Base-by-base conservation (phyloP, 1,140 invertebrate genomes). In the Caenorhabditis briggsae region DNA sequence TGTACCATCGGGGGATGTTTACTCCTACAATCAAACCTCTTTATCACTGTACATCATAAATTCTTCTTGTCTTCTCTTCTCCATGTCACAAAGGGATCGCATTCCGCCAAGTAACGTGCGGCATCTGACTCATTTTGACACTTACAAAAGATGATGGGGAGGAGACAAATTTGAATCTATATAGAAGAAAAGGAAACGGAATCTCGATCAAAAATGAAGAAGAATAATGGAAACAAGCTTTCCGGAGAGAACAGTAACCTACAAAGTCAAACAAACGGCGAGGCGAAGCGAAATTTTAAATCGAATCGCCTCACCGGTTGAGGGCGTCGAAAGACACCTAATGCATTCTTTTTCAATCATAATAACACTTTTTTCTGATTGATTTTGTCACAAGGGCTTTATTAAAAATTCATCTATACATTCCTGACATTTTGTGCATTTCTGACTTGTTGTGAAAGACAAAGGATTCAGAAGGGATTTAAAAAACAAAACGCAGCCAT, bases 91-190 rank as follows among this genome's bases (percentile, higher is more conserved):
- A 78, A 78, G 46, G 70, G 70, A 78, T 50, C 3, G 43, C 70
- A 48, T 78, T 50, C 70, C 70, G 70, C 14, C 64, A 46, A 16
- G 59, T 61, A 61, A 61, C 59, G 25, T 61, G 59, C 64, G 64
- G 64, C 64, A 70, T 70, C 43, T 78, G 70, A 78, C 70, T 78
- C 70, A 78, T 78, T 70, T 70, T 70, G 7, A 43, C 33, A 46
- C 14, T 43, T 16, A 12, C 64, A 33, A 33, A 33, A 33, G 33
- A 33, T 33, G 33, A 33, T 33, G 33, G 33, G 33, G 33, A 33
- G 18, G 18, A 43, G 6, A 46, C 5, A 46, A 70, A 70, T 70
- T 70, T 20, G 64, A 46, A 70, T 33, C 8, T 33, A 64, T 33
- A 33, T 70, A 43, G 43, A 5, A 25, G 43, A 18, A 43, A n/a